These are phyloP conservation scores for Eurystomus gularis DNA, from an alignment of 2,113 vertebrate species.

Conservation along the genomic window DNA sequence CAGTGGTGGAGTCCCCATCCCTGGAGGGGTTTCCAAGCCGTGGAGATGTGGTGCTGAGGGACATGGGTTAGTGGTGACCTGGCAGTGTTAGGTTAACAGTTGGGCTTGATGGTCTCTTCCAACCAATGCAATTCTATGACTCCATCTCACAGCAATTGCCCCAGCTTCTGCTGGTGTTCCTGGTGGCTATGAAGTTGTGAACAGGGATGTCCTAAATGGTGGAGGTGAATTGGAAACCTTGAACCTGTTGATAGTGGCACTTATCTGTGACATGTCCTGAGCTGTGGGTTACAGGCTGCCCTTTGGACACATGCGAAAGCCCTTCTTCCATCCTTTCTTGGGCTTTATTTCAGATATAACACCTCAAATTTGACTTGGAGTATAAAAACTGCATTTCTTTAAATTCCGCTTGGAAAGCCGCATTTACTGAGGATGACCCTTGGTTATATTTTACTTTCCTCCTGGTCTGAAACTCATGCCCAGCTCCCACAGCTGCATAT, in stretches of 20 bases:
- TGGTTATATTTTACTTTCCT: no score
- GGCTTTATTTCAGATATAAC: not conserved
- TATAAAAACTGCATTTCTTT: not conserved
- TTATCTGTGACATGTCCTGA: not conserved
- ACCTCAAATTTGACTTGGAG: not conserved
- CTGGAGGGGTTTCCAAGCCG: not conserved
- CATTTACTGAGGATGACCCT: no score
- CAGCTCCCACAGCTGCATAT: no score
- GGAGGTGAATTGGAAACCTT: not conserved
- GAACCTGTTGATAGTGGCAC: rapidly evolving
- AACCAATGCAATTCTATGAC: no score
- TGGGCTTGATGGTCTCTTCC: not conserved
- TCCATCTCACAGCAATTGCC: not conserved
- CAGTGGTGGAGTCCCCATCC: not conserved
- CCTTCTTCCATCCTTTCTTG: no score
- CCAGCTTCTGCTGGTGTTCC: not conserved
- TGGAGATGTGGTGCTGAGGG: not conserved
- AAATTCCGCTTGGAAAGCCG: not conserved
- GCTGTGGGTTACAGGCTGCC: not conserved
- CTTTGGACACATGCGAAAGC: no score
- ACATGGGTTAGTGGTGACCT: not conserved
- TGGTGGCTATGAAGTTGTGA: not conserved
- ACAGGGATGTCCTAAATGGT: not conserved
- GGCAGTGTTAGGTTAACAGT: not conserved
- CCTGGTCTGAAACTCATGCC: no score